Conservation (phyloP, 2,113 vertebrate species). For the Rhinoderma darwinii region DNA sequence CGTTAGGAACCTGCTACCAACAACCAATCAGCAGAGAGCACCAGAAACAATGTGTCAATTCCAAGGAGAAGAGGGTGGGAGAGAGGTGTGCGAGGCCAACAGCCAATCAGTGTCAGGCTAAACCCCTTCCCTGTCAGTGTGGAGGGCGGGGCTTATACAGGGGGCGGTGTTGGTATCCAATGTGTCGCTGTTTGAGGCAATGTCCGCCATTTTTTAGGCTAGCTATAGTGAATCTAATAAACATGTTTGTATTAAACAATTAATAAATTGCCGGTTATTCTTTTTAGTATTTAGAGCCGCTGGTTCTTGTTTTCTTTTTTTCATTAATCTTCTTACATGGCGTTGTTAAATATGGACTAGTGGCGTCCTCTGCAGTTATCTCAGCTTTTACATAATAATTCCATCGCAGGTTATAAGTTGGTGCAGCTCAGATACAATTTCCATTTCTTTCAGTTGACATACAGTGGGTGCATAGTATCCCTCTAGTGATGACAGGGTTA, state of each 20-base stretch:
- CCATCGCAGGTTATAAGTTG: too few species aligned
- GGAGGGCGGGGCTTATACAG: neutral
- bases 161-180: neutral
- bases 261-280: neutral
- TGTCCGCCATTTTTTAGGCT: slow-evolving; percentile 5
- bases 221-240: neutral
- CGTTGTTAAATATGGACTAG: too few species aligned
- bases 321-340: neutral
- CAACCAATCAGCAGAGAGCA: slow-evolving; percentile 15
- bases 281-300: neutral
- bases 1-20: neutral
- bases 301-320: neutral
- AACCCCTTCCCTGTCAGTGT: neutral
- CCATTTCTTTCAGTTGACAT: neutral
- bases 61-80: slow-evolving; percentile 47
- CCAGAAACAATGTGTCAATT: slow-evolving; percentile 8
- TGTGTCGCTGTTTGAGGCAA: neutral
- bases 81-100: neutral
- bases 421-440: neutral
- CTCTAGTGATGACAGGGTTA: neutral
- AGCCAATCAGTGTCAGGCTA: slow-evolving; percentile 8
- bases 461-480: neutral
- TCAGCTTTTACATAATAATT: neutral
- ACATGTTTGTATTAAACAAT: neutral
- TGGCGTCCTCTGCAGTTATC: neutral